Base-by-base conservation (phyloP, 2,888 invertebrate species). In the Argyresthia albistria region DNA sequence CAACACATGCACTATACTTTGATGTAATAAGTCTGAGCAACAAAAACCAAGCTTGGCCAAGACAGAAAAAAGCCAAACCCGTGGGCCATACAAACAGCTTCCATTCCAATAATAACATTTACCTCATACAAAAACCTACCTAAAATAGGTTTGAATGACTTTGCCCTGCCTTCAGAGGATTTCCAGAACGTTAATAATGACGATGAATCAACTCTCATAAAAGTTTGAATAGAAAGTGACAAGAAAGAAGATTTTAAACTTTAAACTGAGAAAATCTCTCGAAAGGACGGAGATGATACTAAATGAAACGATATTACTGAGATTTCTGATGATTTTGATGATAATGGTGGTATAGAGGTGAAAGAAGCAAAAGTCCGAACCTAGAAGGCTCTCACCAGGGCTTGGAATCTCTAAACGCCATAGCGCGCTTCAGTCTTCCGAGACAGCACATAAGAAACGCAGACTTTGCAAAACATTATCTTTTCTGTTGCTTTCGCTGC, bases 331-430 rank as follows among this genome's bases (percentile, higher is more conserved):
- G 60, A 64, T 59, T 59, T 54, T 56, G 60, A 63, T 66, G 65
- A 61, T 63, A 59, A 69, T 72, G 70, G 68, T 73, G 66, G 68
- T 66, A 65, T 65, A 73, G 62, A 62, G 59, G 62, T 74, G 71
- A 80, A 76, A 81, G 71, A 84, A 87, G 83, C 80, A 80, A 83
- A 82, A 83, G 66, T 82, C 72, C 86, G 84, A 87, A 87, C 87
- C 86, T 87, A 87, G 75, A 76, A 76, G 82, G 87, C 80, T 86
- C 88, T 88, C 88, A 88, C 88, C 88, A 88, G 86, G 88, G 88
- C 83, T 84, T 88, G 68, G 88, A 80, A 83, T 88, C 88, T 87
- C 87, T 86, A 81, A 80, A 82, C 78, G 84, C 88, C 78, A 81
- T 83, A 67, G 87, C 86, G 77, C 87, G 82, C 76, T 82, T 88